phyloP scores from a whole-genome alignment of 1,140 invertebrate species.

The Zophobas atratus region DNA sequence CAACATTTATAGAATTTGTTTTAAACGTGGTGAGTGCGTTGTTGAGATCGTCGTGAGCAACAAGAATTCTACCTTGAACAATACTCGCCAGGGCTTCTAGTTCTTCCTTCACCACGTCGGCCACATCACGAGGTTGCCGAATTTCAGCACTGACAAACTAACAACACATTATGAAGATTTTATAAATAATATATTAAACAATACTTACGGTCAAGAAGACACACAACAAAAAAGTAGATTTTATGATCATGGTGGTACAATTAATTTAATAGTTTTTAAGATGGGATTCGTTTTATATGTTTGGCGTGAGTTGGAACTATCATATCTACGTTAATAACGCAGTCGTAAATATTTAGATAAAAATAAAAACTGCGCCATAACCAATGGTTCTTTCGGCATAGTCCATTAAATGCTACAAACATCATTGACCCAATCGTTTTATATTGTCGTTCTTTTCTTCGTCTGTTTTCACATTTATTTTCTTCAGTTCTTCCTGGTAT shows the following conservation, averaged over 20 bases:
- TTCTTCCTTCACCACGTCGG: background rate
- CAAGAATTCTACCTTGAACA: background rate
- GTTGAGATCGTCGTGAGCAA: background rate
- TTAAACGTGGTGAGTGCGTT: background rate
- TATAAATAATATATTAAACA: background rate
- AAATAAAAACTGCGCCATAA: too few species aligned
- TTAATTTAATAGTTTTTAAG: too few species aligned
- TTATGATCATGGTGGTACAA: background rate
- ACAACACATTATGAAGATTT: background rate
- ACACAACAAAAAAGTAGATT: background rate
- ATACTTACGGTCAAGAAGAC: background rate
- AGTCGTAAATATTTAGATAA: too few species aligned
- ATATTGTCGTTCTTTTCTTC: too few species aligned
- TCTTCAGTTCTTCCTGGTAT: too few species aligned
- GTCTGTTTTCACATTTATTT: too few species aligned
- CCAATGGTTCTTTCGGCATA: too few species aligned
- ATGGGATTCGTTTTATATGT: too few species aligned
- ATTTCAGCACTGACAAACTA: background rate
- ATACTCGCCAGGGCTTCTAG: background rate
- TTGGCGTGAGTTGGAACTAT: too few species aligned
- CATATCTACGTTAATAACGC: too few species aligned
- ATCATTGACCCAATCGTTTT: too few species aligned
- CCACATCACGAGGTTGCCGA: background rate
- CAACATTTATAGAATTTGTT: background rate
- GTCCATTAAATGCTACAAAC: too few species aligned